phyloP scores from a whole-genome alignment of 1,140 invertebrate species.

The Portunus trituberculatus region DNA sequence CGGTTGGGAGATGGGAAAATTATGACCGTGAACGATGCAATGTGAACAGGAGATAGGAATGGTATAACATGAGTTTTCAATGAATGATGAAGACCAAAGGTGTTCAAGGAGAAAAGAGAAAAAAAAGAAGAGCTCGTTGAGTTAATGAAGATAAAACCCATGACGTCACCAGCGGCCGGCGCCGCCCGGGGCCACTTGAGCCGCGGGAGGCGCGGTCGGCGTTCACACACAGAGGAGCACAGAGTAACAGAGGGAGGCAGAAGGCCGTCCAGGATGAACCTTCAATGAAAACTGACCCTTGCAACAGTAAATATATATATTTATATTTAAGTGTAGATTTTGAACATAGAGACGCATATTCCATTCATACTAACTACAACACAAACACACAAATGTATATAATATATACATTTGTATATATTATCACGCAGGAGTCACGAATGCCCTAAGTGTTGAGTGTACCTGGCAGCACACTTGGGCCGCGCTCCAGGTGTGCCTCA shows the following conservation, averaged over 20 bases:
- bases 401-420: too few species aligned
- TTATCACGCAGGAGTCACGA: background rate
- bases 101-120: background rate
- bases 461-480: background rate
- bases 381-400: slow-evolving; percentile 39
- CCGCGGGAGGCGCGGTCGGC: background rate
- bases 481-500: too few species aligned
- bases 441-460: slow-evolving; percentile 18
- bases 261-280: background rate
- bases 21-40: background rate
- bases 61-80: background rate
- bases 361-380: slow-evolving; percentile 37
- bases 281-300: background rate
- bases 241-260: background rate
- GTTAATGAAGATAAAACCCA: background rate
- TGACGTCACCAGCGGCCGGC: background rate
- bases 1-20: background rate
- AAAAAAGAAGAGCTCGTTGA: background rate
- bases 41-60: background rate
- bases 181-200: background rate
- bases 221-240: background rate
- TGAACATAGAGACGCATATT: slow-evolving; percentile 24
- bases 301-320: slow-evolving; percentile 35
- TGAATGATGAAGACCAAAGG: background rate
- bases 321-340: slow-evolving; percentile 27